Evolutionary conservation across 35 echinoderm and acorn worm species (phyloP).

Genomic region (Heliocidaris tuberculata): DNA sequence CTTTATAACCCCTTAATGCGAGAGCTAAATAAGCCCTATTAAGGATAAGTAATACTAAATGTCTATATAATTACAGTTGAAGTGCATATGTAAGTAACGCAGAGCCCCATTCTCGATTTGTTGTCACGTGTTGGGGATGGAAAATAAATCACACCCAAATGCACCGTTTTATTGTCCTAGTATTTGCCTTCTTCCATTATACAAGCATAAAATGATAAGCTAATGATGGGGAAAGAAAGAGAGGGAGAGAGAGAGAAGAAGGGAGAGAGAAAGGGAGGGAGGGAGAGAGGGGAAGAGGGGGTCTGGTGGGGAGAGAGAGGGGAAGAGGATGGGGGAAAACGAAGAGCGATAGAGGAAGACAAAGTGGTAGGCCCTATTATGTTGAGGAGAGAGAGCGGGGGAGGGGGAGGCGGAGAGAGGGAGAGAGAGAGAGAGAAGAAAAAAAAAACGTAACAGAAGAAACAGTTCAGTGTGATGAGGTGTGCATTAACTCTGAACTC

Average conservation of each 20-base stretch:
- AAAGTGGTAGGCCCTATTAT: too few relatives aligned
- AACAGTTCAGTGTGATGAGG: too few relatives aligned
- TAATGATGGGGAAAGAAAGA: background rate
- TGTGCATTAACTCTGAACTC: too few relatives aligned
- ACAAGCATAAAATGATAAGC: background rate
- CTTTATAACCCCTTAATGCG: too few relatives aligned
- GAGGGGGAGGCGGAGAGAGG: too few relatives aligned
- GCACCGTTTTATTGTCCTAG: background rate
- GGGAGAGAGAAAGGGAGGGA: too few relatives aligned
- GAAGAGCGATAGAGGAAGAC: too few relatives aligned
- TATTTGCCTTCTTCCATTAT: background rate
- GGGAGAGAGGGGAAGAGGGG: background rate
- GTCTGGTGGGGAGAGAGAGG: background rate
- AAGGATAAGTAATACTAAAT: background rate
- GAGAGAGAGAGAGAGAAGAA: too few relatives aligned
- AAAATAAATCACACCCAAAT: background rate
- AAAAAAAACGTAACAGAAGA: too few relatives aligned
- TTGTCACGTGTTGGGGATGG: background rate
- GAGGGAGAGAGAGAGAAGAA: background rate
- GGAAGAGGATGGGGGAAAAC: too few relatives aligned
- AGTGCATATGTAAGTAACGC: background rate
- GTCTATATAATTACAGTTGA: background rate
- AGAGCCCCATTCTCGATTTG: background rate
- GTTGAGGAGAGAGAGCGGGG: too few relatives aligned
- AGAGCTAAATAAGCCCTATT: background rate